These are phyloP conservation scores for Phenacoccus solenopsis DNA, from an alignment of 1,140 invertebrate genomes.

Conservation along the genomic window DNA sequence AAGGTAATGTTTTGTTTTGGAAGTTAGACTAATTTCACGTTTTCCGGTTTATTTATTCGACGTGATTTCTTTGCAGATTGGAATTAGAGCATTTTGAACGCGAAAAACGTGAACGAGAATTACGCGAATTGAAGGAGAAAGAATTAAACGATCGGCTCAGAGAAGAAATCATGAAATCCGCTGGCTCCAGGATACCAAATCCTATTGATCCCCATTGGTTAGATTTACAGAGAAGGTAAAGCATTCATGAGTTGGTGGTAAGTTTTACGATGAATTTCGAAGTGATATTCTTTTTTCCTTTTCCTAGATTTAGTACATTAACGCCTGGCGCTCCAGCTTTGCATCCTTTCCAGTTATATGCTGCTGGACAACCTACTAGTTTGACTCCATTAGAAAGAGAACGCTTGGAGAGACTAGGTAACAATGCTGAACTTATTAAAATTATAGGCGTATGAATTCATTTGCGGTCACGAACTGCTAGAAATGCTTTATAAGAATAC, in stretches of 20 bases:
- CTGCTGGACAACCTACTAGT: conserved; percentile 28
- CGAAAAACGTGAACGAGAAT: conserved; percentile 70
- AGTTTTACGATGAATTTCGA: too few species aligned
- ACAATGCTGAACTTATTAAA: too few species aligned
- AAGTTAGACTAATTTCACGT: background rate
- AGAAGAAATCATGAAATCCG: conserved; percentile 63
- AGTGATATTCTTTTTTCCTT: too few species aligned
- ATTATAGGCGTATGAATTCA: too few species aligned
- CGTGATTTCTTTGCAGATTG: conserved; percentile 33
- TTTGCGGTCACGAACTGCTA: too few species aligned
- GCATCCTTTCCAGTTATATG: conserved; percentile 44
- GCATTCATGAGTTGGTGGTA: too few species aligned
- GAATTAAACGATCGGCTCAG: conserved; percentile 68
- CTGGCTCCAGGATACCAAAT: conserved; percentile 44
- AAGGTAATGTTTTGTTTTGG: conserved; percentile 35
- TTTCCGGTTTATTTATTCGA: conserved; percentile 18
- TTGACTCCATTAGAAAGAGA: conserved; percentile 58
- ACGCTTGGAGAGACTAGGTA: conserved; percentile 62
- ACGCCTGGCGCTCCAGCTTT: conserved; percentile 31
- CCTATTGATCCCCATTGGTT: conserved; percentile 80
- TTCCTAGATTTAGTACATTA: conserved; percentile 31
- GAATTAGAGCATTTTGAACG: conserved; percentile 70
- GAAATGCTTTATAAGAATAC: background rate
- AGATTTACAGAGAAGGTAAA: conserved; percentile 65
- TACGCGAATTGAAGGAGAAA: conserved; percentile 68